A percentile compares a stretch with the other conserved stretches of the same genome.
These are phyloP conservation scores for Diuraphis noxia DNA, from an alignment of 1,140 invertebrate genomes.

Conservation along the genomic window DNA sequence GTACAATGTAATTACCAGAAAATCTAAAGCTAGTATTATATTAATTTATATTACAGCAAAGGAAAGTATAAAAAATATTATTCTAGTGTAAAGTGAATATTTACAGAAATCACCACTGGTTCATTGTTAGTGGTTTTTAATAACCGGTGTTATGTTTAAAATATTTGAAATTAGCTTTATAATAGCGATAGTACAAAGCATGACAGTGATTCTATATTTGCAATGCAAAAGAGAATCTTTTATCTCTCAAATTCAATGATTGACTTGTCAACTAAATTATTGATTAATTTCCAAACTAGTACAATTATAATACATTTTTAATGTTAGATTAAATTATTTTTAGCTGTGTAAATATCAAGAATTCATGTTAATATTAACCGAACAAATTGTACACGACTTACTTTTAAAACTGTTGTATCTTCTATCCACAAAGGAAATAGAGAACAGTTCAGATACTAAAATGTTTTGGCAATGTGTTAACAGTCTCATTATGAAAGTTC, in stretches of 20 bases:
- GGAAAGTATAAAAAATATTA: not conserved
- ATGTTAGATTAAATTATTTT: not conserved
- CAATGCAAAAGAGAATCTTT: not conserved
- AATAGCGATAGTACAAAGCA: not conserved
- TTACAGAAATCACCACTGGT: too few relatives aligned
- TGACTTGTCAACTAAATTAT: not conserved
- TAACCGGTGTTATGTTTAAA: too few relatives aligned
- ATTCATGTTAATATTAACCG: constrained; percentile 39
- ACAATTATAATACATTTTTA: too few relatives aligned
- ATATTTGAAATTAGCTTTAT: not conserved
- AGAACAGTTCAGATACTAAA: constrained; percentile 9
- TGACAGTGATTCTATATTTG: not conserved
- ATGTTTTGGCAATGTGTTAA: constrained; percentile 58
- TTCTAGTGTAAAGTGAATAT: not conserved
- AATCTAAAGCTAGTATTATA: not conserved
- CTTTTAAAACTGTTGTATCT: constrained; percentile 36
- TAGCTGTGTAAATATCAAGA: constrained; percentile 48
- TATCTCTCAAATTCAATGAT: not conserved
- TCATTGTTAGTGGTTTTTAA: too few relatives aligned
- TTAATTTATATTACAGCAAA: not conserved
- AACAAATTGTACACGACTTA: constrained; percentile 41
- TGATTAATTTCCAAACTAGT: not conserved
- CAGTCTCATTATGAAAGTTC: constrained; percentile 56
- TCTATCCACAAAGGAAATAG: not conserved
- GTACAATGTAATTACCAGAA: not conserved